phyloP scores from a whole-genome alignment of 1,140 invertebrate genomes.

The Lucilia cuprina region DNA sequence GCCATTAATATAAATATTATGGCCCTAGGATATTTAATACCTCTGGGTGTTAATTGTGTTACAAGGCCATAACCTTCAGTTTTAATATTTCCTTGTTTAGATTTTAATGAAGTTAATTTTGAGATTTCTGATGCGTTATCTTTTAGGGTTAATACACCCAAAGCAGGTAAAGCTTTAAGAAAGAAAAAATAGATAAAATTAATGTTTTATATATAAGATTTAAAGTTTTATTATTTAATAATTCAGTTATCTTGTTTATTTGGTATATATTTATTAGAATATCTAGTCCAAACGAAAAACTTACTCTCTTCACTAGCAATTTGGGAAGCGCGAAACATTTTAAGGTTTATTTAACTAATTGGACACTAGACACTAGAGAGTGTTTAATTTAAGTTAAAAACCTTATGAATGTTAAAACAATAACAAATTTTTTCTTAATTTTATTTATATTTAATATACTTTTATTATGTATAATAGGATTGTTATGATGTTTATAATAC shows the following conservation, averaged over 20 bases:
- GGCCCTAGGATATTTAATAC: constrained; percentile 54
- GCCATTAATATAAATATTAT: constrained; percentile 55
- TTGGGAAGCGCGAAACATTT: constrained; percentile 57
- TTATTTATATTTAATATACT: neutral
- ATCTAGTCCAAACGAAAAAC: constrained; percentile 37
- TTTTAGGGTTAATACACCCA: constrained; percentile 39
- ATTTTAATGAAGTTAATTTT: neutral
- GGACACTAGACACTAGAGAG: neutral
- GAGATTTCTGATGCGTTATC: constrained; percentile 19
- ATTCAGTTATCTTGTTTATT: too few relatives aligned
- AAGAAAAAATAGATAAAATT: neutral
- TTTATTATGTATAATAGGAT: too few relatives aligned
- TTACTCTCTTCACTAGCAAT: constrained; percentile 60
- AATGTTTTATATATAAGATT: too few relatives aligned
- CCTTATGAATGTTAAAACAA: neutral
- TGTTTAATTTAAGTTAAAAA: neutral
- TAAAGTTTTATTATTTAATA: too few relatives aligned
- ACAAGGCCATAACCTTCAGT: constrained; percentile 52
- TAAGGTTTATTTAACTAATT: neutral
- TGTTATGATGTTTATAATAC: neutral
- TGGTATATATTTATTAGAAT: too few relatives aligned
- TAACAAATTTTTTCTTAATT: neutral
- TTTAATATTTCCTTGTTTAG: constrained; percentile 11
- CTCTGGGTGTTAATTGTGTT: constrained; percentile 43
- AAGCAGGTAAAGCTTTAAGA: constrained; percentile 49